These are phyloP conservation scores for Nothocercus julius DNA, from an alignment of 2,113 vertebrate genomes.

Conservation along the genomic window DNA sequence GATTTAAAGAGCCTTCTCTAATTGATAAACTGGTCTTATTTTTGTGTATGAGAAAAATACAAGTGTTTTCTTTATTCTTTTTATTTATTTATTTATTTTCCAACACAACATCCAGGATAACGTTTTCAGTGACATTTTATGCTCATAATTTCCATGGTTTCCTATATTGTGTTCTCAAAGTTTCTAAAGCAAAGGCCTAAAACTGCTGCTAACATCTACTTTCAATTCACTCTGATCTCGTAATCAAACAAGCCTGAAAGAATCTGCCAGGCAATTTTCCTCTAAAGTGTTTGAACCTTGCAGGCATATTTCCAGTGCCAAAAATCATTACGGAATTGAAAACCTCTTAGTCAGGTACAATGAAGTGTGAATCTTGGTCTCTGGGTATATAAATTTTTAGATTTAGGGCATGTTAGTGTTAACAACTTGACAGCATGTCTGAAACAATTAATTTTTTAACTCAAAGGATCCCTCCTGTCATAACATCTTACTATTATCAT, in stretches of 20 bases:
- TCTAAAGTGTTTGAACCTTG: conserved; percentile 43
- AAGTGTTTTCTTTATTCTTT: neutral
- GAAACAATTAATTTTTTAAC: conserved; percentile 59
- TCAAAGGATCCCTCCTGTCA: conserved; percentile 43
- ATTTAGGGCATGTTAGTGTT: conserved; percentile 61
- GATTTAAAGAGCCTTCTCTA: neutral
- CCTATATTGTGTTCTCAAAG: neutral
- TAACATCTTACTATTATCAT: conserved; percentile 29
- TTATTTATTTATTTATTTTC: neutral
- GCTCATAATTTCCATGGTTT: neutral
- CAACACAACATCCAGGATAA: neutral
- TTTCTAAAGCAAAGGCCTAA: conserved; percentile 9
- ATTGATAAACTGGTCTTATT: neutral
- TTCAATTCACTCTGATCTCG: conserved; percentile 44
- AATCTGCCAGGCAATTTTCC: conserved; percentile 28
- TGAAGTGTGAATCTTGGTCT: conserved; percentile 55
- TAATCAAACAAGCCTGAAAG: conserved; percentile 42
- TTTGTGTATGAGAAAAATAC: neutral
- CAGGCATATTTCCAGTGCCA: conserved; percentile 62
- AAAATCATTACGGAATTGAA: conserved; percentile 57
- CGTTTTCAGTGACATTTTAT: neutral
- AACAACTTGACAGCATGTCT: conserved; percentile 72
- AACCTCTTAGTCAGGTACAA: conserved; percentile 52
- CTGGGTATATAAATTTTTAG: conserved; percentile 30
- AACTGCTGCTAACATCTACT: conserved; percentile 14